Base-by-base conservation (phyloP, 92 coral and sea anemone genomes). In the Actinernus sp. region DNA sequence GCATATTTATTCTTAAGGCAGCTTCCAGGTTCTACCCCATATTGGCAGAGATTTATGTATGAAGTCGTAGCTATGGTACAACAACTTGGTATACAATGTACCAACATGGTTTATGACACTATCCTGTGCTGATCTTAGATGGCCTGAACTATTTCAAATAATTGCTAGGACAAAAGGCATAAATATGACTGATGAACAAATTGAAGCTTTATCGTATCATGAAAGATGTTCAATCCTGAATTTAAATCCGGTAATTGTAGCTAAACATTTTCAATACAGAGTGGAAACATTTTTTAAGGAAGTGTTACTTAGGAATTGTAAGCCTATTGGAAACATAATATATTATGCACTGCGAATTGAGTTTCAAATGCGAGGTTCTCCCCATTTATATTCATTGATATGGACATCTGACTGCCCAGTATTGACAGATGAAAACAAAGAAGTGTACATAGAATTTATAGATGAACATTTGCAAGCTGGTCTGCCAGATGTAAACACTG, bases 101-200 rank as follows among this genome's bases (percentile, higher is more conserved):
- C 89, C 89, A 38, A 75, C 89, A 30, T 83, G 84, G 79, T 83
- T 83, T 48, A 83, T 67, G 84, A 83, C 89, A 31, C 68, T 83
- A 23, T 74, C 78, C 12, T 83, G 89, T 75, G 89, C 89, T 83
- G 89, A 83, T 45, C 67, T 83, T 14, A 83, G 89, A 39, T 83
- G 89, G 84, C 88, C 78, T 22, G 71, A 82, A 56, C 71, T 75
- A n/a, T 81, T 73, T 55, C 80, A 81, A 39, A 81, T 81, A 22
- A 73, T 81, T 73, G 60, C 59, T 18, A 62, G 52, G 63, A 73
- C 39, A 11, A 39, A 58, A 38, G 82, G 82, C 18, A 71, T 3
- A 50, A 37, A 63, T 40, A 49, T 81, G 60, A 73, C 70, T 26
- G 51, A 73, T 50, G 82, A 81, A 22, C 39, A 84, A 64, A 58